Base-by-base conservation (phyloP, 1,140 invertebrate species). In the Lepidostoma basale region DNA sequence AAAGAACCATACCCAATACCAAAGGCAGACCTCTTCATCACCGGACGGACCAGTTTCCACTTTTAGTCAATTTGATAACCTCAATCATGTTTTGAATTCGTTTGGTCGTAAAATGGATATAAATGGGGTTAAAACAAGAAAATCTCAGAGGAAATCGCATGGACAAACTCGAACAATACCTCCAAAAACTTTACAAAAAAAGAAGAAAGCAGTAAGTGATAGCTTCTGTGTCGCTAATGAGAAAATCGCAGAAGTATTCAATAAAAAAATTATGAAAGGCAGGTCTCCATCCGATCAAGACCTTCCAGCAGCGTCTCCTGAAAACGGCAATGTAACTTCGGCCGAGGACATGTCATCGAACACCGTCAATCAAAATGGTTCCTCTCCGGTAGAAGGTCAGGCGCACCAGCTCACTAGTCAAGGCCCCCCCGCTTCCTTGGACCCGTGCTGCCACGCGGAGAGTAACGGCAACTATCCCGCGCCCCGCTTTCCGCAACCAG, bases 21-120 rank as follows among this genome's bases (percentile, higher is more conserved):
- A 78, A 18, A 74, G 77, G 3, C 81, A 81, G 54, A 75, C 77
- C 0, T 81, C 78, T 0, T 77, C 81, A 1, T 81, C 80, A 0
- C 80, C 80, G 0, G 80, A 81, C 40, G 74, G 76, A 9, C 62
- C 67, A 10, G 63, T 18, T 23, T 69, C 67, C 4, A 25, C 54
- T 3, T 59, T 23, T 12, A 63, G 64, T 44, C 26, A 40, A 10
- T 52, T 70, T 12, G 69, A 63, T 20, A 67, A 63, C n/a, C n/a
- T 59, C 12, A 65, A 65, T 16, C 25, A 44, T 25, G 45, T 67
- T 8, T 22, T 67, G 14, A n/a, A 54, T 23, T 67, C 64, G 20
- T 67, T 67, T 18, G 18, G 64, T 18, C 64, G 42, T 14, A 67
- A 59, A n/a, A 67, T 67, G 52, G 64, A 67, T 44, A 10, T 67